Percentiles rank a stretch among this genome's conserved stretches.
Conservation (phyloP, 1,140 invertebrate species). For the Drosophila takahashii region DNA sequence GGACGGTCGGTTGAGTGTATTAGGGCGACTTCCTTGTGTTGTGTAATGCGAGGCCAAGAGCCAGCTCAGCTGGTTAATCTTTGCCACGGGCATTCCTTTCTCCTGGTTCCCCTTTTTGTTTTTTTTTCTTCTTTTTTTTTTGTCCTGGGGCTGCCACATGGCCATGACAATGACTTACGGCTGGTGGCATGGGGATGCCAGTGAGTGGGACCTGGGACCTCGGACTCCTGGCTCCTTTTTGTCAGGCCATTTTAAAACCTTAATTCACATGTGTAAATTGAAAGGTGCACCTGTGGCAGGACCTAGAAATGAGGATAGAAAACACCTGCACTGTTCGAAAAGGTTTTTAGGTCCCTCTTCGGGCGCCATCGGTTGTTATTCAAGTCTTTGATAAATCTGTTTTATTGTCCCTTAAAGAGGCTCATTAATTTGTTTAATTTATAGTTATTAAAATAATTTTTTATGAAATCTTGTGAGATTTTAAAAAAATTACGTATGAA, state of each 20-base stretch:
- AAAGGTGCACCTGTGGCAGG: conserved; percentile 71
- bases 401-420: neutral
- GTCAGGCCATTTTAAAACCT: conserved; percentile 78
- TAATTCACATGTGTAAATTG: conserved; percentile 84
- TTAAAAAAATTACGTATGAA: too few species aligned
- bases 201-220: neutral
- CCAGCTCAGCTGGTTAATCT: conserved; percentile 71
- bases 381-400: neutral
- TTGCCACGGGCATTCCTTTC: conserved; percentile 52
- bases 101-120: neutral
- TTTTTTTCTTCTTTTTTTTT: neutral
- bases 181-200: conserved; percentile 3
- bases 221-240: conserved; percentile 38
- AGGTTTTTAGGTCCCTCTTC: too few species aligned
- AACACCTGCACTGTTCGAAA: neutral
- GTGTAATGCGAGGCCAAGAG: conserved; percentile 29
- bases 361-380: too few species aligned
- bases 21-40: conserved; percentile 24
- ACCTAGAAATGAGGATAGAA: neutral
- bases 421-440: too few species aligned
- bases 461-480: too few species aligned
- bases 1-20: conserved; percentile 24
- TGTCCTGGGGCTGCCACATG: conserved; percentile 49
- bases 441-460: too few species aligned
- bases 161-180: conserved; percentile 77